phyloP scores from a whole-genome alignment of 2,113 vertebrate species.

The Pardalotus punctatus region DNA sequence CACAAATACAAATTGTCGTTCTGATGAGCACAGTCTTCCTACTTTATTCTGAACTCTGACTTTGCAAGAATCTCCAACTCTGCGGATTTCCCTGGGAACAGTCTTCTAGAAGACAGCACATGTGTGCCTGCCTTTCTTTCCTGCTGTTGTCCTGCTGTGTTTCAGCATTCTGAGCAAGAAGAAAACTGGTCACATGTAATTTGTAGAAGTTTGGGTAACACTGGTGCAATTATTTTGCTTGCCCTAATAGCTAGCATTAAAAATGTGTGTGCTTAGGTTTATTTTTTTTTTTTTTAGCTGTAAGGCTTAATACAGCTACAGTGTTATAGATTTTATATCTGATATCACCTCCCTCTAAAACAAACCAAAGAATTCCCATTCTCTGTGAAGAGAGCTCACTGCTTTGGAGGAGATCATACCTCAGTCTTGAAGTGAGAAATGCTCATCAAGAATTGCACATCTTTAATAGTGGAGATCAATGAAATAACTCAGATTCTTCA shows the following conservation, averaged over 20 bases:
- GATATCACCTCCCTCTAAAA: neutral
- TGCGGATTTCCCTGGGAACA: slow-evolving; percentile 16
- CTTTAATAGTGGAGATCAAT: neutral
- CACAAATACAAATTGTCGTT: neutral
- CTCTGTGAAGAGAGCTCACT: neutral
- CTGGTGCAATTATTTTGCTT: neutral
- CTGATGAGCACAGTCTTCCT: neutral
- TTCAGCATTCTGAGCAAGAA: slow-evolving; percentile 42
- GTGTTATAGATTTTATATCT: neutral
- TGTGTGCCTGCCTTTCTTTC: slow-evolving; percentile 33
- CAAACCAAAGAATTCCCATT: fast-evolving
- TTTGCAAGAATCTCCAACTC: neutral
- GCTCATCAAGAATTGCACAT: neutral
- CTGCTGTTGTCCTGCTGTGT: slow-evolving; percentile 24
- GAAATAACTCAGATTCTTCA: neutral
- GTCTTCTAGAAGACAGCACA: neutral
- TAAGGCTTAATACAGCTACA: neutral
- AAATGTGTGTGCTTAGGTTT: neutral
- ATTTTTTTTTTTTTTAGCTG: neutral
- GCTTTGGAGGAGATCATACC: neutral
- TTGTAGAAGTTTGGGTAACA: neutral
- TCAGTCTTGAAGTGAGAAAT: neutral
- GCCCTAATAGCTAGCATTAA: neutral
- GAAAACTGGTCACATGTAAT: slow-evolving; percentile 23
- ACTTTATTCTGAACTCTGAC: neutral